A percentile compares a stretch with the other conserved stretches of the same genome.
These are phyloP conservation scores for Hypomecis atomaria DNA, from an alignment of 2,888 invertebrate species.

Conservation along the genomic window DNA sequence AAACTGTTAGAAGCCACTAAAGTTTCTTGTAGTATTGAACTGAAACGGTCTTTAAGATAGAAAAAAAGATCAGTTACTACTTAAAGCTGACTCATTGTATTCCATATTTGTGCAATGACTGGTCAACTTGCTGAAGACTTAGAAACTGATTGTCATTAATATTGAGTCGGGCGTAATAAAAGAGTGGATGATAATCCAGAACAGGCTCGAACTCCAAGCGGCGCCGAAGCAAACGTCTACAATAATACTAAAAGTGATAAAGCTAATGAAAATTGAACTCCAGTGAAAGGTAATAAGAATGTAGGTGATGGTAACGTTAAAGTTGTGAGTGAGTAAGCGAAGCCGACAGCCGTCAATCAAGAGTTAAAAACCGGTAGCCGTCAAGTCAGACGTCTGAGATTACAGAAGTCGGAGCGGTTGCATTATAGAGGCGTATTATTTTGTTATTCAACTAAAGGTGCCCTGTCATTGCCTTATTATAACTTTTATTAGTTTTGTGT, in stretches of 20 bases:
- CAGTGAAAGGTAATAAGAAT: slow-evolving; percentile 40
- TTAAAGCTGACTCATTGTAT: slow-evolving; percentile 16
- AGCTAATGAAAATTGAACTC: slow-evolving; percentile 46
- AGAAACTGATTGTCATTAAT: slow-evolving; percentile 79
- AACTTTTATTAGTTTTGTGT: slow-evolving; percentile 18
- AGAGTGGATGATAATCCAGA: slow-evolving; percentile 83
- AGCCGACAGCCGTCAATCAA: slow-evolving; percentile 84
- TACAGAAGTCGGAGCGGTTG: slow-evolving; percentile 73
- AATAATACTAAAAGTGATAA: slow-evolving; percentile 37
- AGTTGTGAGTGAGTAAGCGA: slow-evolving; percentile 65
- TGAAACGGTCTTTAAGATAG: too few species aligned
- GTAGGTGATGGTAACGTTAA: slow-evolving; percentile 41
- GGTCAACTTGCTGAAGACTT: slow-evolving; percentile 53
- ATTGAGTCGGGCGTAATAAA: slow-evolving; percentile 80
- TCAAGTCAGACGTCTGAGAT: slow-evolving; percentile 76
- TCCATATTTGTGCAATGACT: slow-evolving; percentile 40
- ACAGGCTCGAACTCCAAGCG: slow-evolving; percentile 70
- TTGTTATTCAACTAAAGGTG: slow-evolving; percentile 37
- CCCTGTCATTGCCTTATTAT: slow-evolving; percentile 38
- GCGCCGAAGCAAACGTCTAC: slow-evolving; percentile 76
- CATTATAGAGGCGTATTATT: slow-evolving; percentile 45
- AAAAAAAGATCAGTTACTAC: neutral
- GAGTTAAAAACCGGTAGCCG: slow-evolving; percentile 83
- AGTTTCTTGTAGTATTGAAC: too few species aligned
- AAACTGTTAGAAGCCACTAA: too few species aligned